phyloP scores from a whole-genome alignment of 2,888 invertebrate species.

The Cheilosia pagana region DNA sequence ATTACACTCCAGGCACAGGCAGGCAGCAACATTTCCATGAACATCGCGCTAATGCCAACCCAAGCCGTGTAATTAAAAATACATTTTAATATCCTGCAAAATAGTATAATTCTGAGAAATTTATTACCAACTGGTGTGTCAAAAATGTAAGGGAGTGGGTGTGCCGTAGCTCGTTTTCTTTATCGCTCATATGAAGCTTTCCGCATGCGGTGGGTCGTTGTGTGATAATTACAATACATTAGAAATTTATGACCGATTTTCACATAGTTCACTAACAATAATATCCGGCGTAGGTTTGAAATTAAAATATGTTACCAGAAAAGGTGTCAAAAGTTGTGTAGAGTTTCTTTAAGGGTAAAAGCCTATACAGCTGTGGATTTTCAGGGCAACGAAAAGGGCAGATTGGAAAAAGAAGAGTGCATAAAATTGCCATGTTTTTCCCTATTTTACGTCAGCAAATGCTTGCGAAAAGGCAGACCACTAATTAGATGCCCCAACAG shows the following conservation, averaged over 20 bases:
- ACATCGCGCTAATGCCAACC: conserved; percentile 37
- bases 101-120: conserved; percentile 52
- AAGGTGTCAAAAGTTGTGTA: conserved; percentile 4
- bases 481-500: too few relatives aligned
- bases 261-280: conserved; percentile 48
- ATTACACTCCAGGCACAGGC: conserved; percentile 57
- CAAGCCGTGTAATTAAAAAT: conserved; percentile 53
- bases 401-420: too few relatives aligned
- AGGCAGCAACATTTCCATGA: conserved; percentile 35
- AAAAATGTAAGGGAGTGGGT: conserved; percentile 31
- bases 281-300: conserved; percentile 9
- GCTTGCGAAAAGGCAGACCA: too few relatives aligned
- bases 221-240: conserved; percentile 58
- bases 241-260: conserved; percentile 46
- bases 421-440: too few relatives aligned
- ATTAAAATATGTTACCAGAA: conserved; percentile 19
- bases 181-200: conserved; percentile 29
- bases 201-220: conserved; percentile 3
- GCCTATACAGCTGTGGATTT: too few relatives aligned
- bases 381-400: too few relatives aligned
- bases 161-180: conserved; percentile 28
- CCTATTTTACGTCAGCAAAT: too few relatives aligned
- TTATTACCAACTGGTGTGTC: conserved; percentile 57
- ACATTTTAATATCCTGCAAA: conserved; percentile 54
- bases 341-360: too few relatives aligned